Evolutionary conservation across 2,888 invertebrate genomes (phyloP), one percentile per base, ranked within the genome.

Genomic region (Biston betularia): DNA sequence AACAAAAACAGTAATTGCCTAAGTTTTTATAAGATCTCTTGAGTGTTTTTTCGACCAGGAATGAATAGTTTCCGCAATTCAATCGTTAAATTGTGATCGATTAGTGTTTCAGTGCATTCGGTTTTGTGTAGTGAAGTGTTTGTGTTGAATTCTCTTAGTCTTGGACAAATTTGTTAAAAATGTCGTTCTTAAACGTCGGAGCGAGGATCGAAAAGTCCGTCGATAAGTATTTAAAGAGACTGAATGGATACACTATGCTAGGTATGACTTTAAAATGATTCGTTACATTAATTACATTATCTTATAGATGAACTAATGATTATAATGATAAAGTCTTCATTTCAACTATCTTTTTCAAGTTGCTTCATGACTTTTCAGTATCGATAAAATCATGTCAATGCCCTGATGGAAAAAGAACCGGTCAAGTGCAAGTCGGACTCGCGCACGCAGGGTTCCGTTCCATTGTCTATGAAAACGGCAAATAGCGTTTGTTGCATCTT

Each of bases 201-300:
- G 73, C 80, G 0, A 75, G 58, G 0, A 68, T 91, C 14, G 89
- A 88, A 58, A 73, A 85, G 44, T 75, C 80, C 1, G 64, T 91
- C 7, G 85, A 85, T 44, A 89, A 87, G 68, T 78, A 81, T 12
- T 81, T 83, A 75, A 83, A 85, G 72, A 86, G 81, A 68, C 77
- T 87, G 76, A 79, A 89, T 35, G 92, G 92, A 71, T 92, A 92
- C 50, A 82, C 79, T 0, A 81, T 87, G 24, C 77, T 92, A 63
- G 92, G 92, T 92, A 84, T 82, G 72, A 40, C 65, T 48, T 58
- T 66, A 24, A 33, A 40, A 42, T 24, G 15, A 12, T 33, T 42
- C 12, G 6, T 6, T 24, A 1, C 2, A 15, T 54, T 1, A 7
- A 7, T 40, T 10, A 5, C 15, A 7, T 54, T 44, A 54, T 54